A percentile compares a stretch with the other conserved stretches of the same genome.
Conservation (phyloP, 2,888 invertebrate genomes). For the Thelaira solivaga region DNA sequence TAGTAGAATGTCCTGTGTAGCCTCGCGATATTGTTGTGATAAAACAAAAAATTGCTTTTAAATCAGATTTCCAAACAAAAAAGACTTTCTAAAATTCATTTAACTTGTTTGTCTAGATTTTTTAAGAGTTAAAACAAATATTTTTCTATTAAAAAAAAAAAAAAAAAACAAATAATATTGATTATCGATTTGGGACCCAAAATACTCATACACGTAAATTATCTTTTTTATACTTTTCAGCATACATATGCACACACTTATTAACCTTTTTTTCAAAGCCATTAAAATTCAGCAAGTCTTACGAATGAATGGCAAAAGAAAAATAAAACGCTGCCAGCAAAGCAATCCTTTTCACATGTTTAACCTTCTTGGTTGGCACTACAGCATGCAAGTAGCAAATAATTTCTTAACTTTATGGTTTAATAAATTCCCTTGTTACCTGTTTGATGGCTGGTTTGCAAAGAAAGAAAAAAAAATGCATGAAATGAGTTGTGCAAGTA, state of each 20-base stretch:
- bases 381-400: slow-evolving; percentile 39
- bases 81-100: neutral
- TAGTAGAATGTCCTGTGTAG: neutral
- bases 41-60: no score
- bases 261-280: slow-evolving; percentile 18
- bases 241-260: no score
- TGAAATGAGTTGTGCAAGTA: slow-evolving; percentile 7
- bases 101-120: slow-evolving; percentile 12
- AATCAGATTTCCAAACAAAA: no score
- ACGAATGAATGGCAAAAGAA: neutral
- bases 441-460: slow-evolving; percentile 15
- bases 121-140: neutral
- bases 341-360: slow-evolving; percentile 42
- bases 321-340: slow-evolving; percentile 28
- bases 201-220: no score
- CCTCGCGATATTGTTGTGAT: no score
- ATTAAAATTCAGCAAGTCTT: slow-evolving; percentile 29
- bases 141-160: neutral
- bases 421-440: slow-evolving; percentile 53
- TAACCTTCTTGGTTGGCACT: slow-evolving; percentile 14
- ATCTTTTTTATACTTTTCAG: no score
- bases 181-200: slow-evolving; percentile 77
- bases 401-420: slow-evolving; percentile 29
- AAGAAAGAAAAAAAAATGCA: neutral
- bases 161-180: slow-evolving; percentile 68